A percentile compares a stretch with the other conserved stretches of the same genome.
Conservation (phyloP, 2,888 invertebrate species). For the Ophioninae sp. region DNA sequence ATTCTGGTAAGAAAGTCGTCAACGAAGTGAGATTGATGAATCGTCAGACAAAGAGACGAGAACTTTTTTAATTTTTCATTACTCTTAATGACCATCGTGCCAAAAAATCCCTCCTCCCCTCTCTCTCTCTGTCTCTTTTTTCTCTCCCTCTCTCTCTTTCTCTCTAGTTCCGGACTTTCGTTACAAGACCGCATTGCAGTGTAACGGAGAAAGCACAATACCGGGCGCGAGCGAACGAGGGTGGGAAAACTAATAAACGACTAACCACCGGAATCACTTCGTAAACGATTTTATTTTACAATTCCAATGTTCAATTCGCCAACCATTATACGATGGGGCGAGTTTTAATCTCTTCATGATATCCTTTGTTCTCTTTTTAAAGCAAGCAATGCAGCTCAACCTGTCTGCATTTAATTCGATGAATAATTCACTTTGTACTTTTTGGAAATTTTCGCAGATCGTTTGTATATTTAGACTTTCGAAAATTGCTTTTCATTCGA, state of each 20-base stretch:
- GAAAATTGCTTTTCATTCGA: not conserved
- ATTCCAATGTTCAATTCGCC: constrained; percentile 25
- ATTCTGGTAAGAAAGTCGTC: constrained; percentile 4
- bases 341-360: not conserved
- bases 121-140: constrained; percentile 6
- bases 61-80: constrained; percentile 58
- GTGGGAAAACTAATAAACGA: constrained; percentile 28
- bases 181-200: constrained; percentile 37
- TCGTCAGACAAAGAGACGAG: constrained; percentile 23
- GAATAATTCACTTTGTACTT: not conserved
- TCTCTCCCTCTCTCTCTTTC: constrained; percentile 10
- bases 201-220: constrained; percentile 33
- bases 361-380: not conserved
- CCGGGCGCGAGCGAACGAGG: constrained; percentile 10
- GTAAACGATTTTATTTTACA: constrained; percentile 40
- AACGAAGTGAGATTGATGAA: constrained; percentile 51
- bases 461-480: not conserved
- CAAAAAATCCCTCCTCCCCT: not conserved
- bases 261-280: constrained; percentile 35
- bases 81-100: constrained; percentile 54
- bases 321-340: not conserved
- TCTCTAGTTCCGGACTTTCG: constrained; percentile 28
- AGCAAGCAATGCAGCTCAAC: not conserved
- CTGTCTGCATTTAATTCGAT: not conserved
- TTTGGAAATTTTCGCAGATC: not conserved